Conservation (phyloP, 2,888 invertebrate genomes). For the Ophion costatus region DNA sequence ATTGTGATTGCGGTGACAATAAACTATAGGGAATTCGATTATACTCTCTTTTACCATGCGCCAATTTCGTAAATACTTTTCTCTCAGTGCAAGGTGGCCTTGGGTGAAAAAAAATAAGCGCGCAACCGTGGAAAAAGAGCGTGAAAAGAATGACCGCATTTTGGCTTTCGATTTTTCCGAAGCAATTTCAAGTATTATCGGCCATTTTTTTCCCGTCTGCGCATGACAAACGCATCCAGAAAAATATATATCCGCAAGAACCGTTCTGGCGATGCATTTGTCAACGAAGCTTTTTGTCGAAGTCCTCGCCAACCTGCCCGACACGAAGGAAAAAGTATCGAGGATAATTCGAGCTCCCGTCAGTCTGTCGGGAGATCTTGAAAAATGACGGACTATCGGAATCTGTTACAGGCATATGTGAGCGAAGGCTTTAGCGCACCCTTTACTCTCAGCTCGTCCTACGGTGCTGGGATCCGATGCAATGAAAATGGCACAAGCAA, state of each 20-base stretch:
- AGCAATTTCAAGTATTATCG: background rate
- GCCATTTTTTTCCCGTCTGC: background rate
- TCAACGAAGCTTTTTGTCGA: constrained; percentile 33
- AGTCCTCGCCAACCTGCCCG: constrained; percentile 24
- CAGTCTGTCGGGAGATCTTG: constrained; percentile 52
- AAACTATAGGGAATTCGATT: too few species aligned
- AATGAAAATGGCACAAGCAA: background rate
- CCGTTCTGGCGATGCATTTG: constrained; percentile 39
- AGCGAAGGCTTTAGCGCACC: background rate
- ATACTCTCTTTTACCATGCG: too few species aligned
- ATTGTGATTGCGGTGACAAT: too few species aligned
- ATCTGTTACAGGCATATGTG: constrained; percentile 18
- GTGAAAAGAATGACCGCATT: background rate
- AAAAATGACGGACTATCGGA: constrained; percentile 53
- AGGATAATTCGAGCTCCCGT: constrained; percentile 62
- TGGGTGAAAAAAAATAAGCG: too few species aligned
- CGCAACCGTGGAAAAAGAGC: too few species aligned
- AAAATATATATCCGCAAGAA: constrained; percentile 15
- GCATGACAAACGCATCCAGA: background rate
- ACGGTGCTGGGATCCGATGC: background rate
- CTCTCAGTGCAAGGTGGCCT: too few species aligned
- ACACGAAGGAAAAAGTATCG: constrained; percentile 34
- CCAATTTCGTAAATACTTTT: too few species aligned
- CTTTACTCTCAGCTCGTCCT: background rate
- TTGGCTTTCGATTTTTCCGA: background rate